Evolutionary conservation across 2,888 invertebrate species (phyloP).

Genomic region (Agrochola lychnidis): DNA sequence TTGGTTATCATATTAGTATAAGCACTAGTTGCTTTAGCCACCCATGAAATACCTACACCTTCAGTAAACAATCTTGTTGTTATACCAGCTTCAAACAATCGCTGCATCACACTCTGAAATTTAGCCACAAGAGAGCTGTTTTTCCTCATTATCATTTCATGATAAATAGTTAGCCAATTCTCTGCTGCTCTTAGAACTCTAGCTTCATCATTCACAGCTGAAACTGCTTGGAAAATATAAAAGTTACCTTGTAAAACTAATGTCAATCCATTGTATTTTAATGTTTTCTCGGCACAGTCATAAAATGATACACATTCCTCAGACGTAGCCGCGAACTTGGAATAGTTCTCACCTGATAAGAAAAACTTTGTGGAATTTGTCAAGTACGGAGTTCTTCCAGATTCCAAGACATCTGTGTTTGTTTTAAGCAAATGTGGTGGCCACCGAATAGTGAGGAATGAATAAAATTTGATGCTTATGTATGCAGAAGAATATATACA

Average conservation of each 20-base stretch:
- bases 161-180: conserved; percentile 77
- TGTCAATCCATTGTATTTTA: conserved; percentile 77
- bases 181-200: conserved; percentile 74
- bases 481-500: conserved; percentile 79
- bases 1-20: conserved; percentile 74
- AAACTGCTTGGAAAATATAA: conserved; percentile 72
- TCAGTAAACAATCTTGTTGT: conserved; percentile 75
- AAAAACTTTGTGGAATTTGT: conserved; percentile 74
- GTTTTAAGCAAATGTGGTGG: conserved; percentile 77
- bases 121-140: conserved; percentile 68
- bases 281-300: conserved; percentile 71
- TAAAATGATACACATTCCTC: conserved; percentile 71
- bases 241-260: conserved; percentile 74
- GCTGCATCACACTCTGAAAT: conserved; percentile 69
- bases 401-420: conserved; percentile 75
- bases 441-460: conserved; percentile 78
- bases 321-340: conserved; percentile 73
- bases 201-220: conserved; percentile 80
- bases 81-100: conserved; percentile 83
- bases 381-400: conserved; percentile 75
- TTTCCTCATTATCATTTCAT: conserved; percentile 81
- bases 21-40: conserved; percentile 73
- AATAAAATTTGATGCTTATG: conserved; percentile 79
- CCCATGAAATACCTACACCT: conserved; percentile 76
- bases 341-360: conserved; percentile 73